Evolutionary conservation across 1,140 invertebrate species (phyloP), one percentile per base, ranked within the genome.

Genomic region (Ephestia elutella): DNA sequence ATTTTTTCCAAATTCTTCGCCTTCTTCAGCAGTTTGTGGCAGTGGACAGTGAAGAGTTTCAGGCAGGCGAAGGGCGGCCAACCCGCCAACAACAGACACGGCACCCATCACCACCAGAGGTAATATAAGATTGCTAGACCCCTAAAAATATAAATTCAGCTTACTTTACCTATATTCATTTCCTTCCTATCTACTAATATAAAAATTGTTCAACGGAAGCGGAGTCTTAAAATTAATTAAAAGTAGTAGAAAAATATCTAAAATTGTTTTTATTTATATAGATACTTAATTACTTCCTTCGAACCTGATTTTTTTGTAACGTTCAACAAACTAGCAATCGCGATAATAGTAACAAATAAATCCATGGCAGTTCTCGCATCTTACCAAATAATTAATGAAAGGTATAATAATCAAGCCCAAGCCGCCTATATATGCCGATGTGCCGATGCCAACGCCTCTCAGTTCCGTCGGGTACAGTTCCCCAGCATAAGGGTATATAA

Each of bases 401-500:
- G 96, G 95, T 71, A 98, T 96, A 38, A 97, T 93, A 62, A 97
- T 95, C 11, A 97, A 89, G 20, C 95, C 96, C 61, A 96, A 85
- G 17, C 95, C 95, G 18, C 95, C 95, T 58, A 97, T 94, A 78
- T 97, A 96, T 15, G 95, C 95, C 2, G 95, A 96, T 35, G 95
- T 94, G n/a, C 95, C 95, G 62, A 97, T 96, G 10, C 96, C 96
- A 28, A 97, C 88, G 2, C 95, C 96, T 64, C 95, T 91, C 17
- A 96, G 90, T 83, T 96, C 94, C 2, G 95, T 96, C 0, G 96
- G 96, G 84, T 96, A 96, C 11, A 97, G 83, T 89, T 97, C 96
- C 3, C 95, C 95, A 70, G 96, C 95, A 79, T 96, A 96, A 0
- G 96, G 95, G 84, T 97, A 97, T 62, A 97, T 95, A 15, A 97